Evolutionary conservation across 2,888 invertebrate genomes (phyloP), one percentile per base, ranked within the genome.

Genomic region (Noctua comes): DNA sequence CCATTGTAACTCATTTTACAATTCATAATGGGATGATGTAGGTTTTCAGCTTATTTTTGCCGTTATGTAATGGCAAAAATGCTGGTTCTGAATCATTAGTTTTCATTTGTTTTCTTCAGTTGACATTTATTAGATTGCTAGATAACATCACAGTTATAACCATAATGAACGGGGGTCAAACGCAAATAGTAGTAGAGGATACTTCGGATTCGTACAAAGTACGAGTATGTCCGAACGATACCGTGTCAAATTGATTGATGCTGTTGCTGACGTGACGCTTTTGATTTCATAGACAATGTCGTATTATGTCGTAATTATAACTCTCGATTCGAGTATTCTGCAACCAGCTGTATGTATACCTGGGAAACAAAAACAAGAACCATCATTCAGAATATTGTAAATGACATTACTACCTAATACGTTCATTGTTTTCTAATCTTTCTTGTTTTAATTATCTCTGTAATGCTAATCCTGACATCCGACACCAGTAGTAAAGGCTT

Each of bases 401-500:
- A n/a, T 65, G 69, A 54, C 11, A 18, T 24, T 16, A n/a, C 40
- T 43, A 40, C 43, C 8, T 43, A n/a, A 48, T 66, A 18, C 72
- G 21, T 70, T 57, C 59, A 76, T 66, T 69, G 40, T 82, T 81
- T 76, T 59, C 62, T 68, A 87, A 84, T 75, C 73, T 75, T 84
- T 88, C 80, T 85, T 83, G 80, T 90, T 90, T 88, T 84, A 88
- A 90, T 79, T 84, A 85, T 82, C 78, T 78, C 74, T 65, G 57
- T 70, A 83, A 82, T 85, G 86, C 79, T 88, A 88, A 87, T 88
- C 88, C 88, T 89, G 88, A 86, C 77, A 84, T 85, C 81, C 77
- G 79, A 74, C 74, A 87, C 88, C 74, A 80, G 77, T 70, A 84
- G 59, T 82, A 84, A 87, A 88, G 87, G 88, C 90, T 90, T 94